Conservation (phyloP, 1,140 invertebrate species). For the Coptotermes formosanus region DNA sequence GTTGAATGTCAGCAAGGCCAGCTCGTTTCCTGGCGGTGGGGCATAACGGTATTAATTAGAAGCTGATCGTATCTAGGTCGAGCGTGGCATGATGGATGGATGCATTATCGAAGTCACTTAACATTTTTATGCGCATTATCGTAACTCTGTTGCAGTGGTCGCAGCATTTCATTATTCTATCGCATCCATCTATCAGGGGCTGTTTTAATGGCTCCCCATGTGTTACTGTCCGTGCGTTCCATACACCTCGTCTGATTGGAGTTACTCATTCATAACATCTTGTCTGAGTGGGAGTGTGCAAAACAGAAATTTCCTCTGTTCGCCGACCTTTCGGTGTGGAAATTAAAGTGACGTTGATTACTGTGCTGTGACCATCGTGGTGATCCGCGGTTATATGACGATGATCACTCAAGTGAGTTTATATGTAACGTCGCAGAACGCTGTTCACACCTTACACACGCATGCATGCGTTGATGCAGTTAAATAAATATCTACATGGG, state of each 20-base stretch:
- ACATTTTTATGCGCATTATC: background rate
- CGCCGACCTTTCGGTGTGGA: background rate
- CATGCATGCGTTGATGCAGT: too few species aligned
- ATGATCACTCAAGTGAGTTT: background rate
- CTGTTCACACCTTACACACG: too few species aligned
- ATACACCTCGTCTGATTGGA: constrained; percentile 10
- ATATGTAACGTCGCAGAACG: background rate
- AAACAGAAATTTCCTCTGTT: background rate
- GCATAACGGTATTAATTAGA: background rate
- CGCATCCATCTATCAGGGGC: background rate
- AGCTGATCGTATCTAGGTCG: background rate
- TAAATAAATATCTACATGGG: too few species aligned
- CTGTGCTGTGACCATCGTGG: background rate
- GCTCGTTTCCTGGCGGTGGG: background rate
- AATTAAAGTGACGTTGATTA: background rate
- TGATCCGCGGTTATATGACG: background rate
- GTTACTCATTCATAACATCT: constrained; percentile 2
- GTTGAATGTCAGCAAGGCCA: background rate
- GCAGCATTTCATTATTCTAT: background rate
- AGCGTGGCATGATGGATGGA: background rate
- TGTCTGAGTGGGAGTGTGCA: background rate
- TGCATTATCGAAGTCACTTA: constrained; percentile 8
- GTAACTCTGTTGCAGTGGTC: background rate
- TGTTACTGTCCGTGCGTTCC: background rate
- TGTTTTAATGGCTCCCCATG: background rate